Evolutionary conservation across 2,797 vertebrate genomes (phyloP).

Genomic region (Anguilla obscura): DNA sequence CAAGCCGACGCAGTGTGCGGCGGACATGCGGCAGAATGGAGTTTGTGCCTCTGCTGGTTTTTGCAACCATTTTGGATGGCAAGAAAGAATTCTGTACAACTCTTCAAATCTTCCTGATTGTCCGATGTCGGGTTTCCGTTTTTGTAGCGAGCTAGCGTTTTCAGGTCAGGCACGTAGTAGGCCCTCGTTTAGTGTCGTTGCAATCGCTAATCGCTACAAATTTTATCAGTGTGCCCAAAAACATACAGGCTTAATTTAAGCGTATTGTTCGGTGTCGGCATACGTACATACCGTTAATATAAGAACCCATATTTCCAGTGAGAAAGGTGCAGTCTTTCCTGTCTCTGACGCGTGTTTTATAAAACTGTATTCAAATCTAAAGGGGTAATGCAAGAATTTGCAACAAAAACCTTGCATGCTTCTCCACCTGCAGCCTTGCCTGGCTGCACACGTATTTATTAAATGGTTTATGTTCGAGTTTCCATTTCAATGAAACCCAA

Average conservation of each 20-base stretch:
- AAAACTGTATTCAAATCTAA: not conserved
- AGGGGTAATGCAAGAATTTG: not conserved
- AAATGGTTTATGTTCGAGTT: not conserved
- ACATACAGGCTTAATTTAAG: not conserved
- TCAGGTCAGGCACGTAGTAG: not conserved
- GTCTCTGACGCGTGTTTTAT: not conserved
- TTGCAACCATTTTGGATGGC: slow-evolving; percentile 11
- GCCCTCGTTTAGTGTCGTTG: not conserved
- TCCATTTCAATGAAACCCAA: not conserved
- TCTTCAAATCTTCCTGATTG: not conserved
- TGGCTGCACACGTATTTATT: not conserved
- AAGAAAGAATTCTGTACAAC: not conserved
- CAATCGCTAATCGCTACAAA: not conserved
- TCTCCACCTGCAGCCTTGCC: not conserved
- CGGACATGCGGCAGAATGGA: slow-evolving; percentile 47
- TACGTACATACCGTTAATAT: not conserved
- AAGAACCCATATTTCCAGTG: not conserved
- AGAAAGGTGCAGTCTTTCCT: not conserved
- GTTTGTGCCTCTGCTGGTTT: not conserved
- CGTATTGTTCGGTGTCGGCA: not conserved
- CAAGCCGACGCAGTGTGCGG: slow-evolving; percentile 68
- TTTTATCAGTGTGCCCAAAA: not conserved
- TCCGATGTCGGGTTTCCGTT: not conserved
- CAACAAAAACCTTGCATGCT: not conserved
- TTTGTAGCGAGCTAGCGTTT: not conserved